Conservation (phyloP, 2,113 vertebrate species). For the Leptosomus discolor region DNA sequence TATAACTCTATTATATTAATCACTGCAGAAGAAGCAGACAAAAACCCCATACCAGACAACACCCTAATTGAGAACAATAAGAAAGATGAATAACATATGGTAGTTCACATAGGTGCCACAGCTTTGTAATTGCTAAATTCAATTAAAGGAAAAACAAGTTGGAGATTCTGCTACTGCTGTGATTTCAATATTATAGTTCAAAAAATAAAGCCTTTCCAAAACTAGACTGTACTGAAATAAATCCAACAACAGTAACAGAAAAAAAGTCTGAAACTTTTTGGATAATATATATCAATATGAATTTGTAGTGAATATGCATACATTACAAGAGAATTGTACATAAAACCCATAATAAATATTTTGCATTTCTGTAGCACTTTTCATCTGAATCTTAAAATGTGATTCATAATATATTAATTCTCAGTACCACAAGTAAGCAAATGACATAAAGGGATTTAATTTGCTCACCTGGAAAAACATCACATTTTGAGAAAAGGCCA, state of each 20-base stretch:
- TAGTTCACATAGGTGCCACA: constrained; percentile 38
- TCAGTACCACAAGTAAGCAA: not conserved
- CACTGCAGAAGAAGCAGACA: constrained; percentile 14
- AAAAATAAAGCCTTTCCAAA: constrained; percentile 18
- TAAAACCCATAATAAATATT: not conserved
- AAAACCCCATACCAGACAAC: constrained; percentile 37
- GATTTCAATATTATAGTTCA: constrained; percentile 8
- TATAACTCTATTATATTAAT: constrained; percentile 65
- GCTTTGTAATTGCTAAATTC: constrained; percentile 68
- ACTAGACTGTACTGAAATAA: not conserved
- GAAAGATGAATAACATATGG: constrained; percentile 64
- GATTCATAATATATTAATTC: not conserved
- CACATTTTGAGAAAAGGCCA: not conserved
- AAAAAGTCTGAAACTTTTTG: not conserved
- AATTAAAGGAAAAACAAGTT: constrained; percentile 34
- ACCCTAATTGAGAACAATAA: constrained; percentile 70
- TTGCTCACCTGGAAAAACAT: not conserved
- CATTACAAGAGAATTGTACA: not conserved
- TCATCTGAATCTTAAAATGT: not conserved
- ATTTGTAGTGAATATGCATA: not conserved
- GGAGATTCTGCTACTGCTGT: constrained; percentile 17
- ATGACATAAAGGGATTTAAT: not conserved
- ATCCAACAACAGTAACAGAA: not conserved
- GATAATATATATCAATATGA: not conserved
- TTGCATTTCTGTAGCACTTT: not conserved